phyloP scores from a whole-genome alignment of 1,140 invertebrate species.

The Drosophila azteca region DNA sequence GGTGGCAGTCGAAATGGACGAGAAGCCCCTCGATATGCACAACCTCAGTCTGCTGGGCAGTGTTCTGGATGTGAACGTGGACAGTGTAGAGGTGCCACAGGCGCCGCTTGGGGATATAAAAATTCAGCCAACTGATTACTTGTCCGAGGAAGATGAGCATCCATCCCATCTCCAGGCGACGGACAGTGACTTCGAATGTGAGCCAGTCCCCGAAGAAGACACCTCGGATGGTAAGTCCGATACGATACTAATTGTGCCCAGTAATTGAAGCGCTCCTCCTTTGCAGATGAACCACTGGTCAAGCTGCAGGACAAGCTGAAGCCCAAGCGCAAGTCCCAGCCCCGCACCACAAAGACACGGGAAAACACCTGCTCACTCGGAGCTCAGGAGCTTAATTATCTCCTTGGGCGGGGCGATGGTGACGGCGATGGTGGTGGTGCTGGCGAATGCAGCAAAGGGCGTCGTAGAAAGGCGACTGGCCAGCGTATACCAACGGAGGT shows the following conservation, averaged over 20 bases:
- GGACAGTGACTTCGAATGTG: slow-evolving; percentile 25
- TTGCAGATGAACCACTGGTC: slow-evolving; percentile 62
- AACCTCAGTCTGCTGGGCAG: slow-evolving; percentile 68
- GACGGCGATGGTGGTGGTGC: slow-evolving; percentile 5
- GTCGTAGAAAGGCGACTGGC: slow-evolving; percentile 23
- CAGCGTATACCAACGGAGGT: slow-evolving; percentile 11
- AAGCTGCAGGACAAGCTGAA: slow-evolving; percentile 53
- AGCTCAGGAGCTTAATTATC: slow-evolving; percentile 50
- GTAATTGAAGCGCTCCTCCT: background rate
- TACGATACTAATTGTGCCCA: too few relatives aligned
- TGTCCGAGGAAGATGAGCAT: slow-evolving; percentile 24
- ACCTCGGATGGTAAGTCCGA: slow-evolving; percentile 38
- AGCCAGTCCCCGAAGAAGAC: slow-evolving; percentile 4
- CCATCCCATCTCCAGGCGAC: slow-evolving; percentile 5
- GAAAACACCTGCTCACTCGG: background rate
- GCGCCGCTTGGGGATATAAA: slow-evolving; percentile 14
- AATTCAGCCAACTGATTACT: slow-evolving; percentile 14
- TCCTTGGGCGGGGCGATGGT: slow-evolving; percentile 35
- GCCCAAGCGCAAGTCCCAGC: slow-evolving; percentile 40
- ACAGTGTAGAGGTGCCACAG: slow-evolving; percentile 54
- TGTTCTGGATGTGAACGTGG: slow-evolving; percentile 68
- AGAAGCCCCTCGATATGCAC: slow-evolving; percentile 68
- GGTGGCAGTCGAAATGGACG: slow-evolving; percentile 55
- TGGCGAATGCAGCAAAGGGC: slow-evolving; percentile 22
- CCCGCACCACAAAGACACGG: slow-evolving; percentile 10